These are phyloP conservation scores for Sebastes fasciatus DNA, from an alignment of 2,113 vertebrate genomes.

Conservation along the genomic window DNA sequence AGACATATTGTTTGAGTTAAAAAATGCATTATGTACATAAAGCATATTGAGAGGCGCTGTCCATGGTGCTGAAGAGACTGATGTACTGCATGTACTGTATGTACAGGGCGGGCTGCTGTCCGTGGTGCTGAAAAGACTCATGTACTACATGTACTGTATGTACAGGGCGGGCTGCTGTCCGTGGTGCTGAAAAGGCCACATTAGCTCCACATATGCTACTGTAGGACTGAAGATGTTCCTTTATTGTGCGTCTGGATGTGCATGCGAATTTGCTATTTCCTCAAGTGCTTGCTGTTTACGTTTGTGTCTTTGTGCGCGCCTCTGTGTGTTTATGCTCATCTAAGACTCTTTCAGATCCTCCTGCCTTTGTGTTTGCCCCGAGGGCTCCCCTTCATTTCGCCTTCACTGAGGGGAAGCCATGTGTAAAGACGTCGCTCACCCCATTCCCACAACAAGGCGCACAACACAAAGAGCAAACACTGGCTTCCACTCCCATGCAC, in stretches of 20 bases:
- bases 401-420: conserved; percentile 73
- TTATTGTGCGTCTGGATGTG: not conserved
- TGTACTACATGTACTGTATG: not conserved
- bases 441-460: conserved; percentile 58
- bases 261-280: conserved; percentile 5
- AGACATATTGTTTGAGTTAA: not conserved
- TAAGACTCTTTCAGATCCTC: conserved; percentile 55
- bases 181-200: conserved; percentile 56
- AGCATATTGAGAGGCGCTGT: conserved; percentile 3
- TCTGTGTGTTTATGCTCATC: conserved; percentile 57
- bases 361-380: conserved; percentile 71
- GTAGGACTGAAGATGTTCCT: not conserved
- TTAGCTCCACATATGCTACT: not conserved
- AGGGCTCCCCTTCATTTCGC: conserved; percentile 69
- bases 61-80: conserved; percentile 20
- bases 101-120: too few relatives aligned
- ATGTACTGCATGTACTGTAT: too few relatives aligned
- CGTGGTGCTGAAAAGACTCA: not conserved
- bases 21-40: not conserved
- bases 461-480: conserved; percentile 61
- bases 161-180: conserved; percentile 26
- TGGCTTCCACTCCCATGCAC: conserved; percentile 29
- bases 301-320: conserved; percentile 9
- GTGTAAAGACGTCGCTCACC: conserved; percentile 64
- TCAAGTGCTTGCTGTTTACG: conserved; percentile 40